These are phyloP conservation scores for Speoplatyrhinus poulsoni DNA, from an alignment of 2,113 vertebrate species.

Conservation along the genomic window DNA sequence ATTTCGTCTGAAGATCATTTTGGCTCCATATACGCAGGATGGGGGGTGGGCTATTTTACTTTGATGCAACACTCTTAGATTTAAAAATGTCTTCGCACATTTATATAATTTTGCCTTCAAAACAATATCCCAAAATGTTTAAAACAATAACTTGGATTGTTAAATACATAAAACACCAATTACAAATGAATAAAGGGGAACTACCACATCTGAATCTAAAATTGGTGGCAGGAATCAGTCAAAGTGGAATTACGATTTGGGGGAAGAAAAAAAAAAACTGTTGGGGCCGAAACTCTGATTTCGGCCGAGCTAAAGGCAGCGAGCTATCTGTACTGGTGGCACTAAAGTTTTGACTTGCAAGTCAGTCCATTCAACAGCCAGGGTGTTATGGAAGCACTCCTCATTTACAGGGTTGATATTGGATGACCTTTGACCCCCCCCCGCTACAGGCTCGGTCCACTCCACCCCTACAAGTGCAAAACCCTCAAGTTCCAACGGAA, in stretches of 20 bases:
- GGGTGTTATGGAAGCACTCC: constrained; percentile 45
- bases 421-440: constrained; percentile 45
- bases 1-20: constrained; percentile 42
- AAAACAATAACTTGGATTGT: constrained; percentile 42
- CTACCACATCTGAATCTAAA: constrained; percentile 11
- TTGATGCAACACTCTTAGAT: constrained; percentile 24
- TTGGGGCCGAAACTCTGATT: constrained; percentile 36
- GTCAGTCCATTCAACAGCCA: constrained; percentile 59
- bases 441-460: constrained; percentile 47
- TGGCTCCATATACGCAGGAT: constrained; percentile 47
- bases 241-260: constrained; percentile 29
- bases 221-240: constrained; percentile 8
- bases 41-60: constrained; percentile 21
- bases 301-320: constrained; percentile 47
- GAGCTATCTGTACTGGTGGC: constrained; percentile 59
- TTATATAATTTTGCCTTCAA: constrained; percentile 30
- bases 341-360: constrained; percentile 52
- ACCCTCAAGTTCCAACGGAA: constrained; percentile 39
- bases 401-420: constrained; percentile 40
- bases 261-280: constrained; percentile 13
- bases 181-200: constrained; percentile 31
- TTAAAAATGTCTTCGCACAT: constrained; percentile 24
- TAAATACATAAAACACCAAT: constrained; percentile 57
- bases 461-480: constrained; percentile 56
- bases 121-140: constrained; percentile 36